Percentiles rank a stretch among this genome's conserved stretches.
Conservation (phyloP, 2,113 vertebrate genomes). For the Pungitius pungitius region DNA sequence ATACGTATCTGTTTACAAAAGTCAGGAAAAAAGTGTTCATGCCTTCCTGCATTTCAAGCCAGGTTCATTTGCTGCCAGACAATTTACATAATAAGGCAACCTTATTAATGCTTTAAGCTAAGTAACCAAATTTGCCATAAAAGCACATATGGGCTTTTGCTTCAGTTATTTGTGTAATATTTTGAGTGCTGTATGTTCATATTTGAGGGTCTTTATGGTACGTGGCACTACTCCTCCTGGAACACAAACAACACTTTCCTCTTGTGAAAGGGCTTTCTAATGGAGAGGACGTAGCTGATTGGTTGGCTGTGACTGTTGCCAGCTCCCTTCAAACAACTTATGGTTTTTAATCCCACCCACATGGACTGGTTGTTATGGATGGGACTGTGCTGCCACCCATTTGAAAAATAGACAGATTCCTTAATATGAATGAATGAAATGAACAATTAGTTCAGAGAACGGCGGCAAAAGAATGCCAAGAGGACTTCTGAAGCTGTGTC, state of each 20-base stretch:
- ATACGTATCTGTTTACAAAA: neutral
- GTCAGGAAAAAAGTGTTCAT: constrained; percentile 3
- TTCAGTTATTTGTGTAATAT: neutral
- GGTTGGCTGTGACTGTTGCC: neutral
- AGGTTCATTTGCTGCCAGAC: neutral
- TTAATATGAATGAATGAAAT: neutral
- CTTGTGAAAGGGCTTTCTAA: neutral
- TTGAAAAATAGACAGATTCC: neutral
- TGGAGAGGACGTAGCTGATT: constrained; percentile 1
- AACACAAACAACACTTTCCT: constrained; percentile 4
- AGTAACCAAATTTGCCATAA: neutral
- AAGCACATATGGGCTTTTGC: neutral
- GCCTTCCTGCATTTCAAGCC: constrained; percentile 8
- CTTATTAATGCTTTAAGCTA: constrained; percentile 12
- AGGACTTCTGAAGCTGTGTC: too few species aligned
- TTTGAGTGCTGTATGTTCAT: neutral
- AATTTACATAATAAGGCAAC: neutral
- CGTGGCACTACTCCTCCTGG: constrained; percentile 18
- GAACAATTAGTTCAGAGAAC: neutral
- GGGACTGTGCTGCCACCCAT: neutral
- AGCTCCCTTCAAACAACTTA: neutral
- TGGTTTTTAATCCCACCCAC: neutral
- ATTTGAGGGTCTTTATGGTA: neutral
- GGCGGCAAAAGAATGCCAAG: neutral
- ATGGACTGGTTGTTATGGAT: neutral